Percentiles rank a stretch among this genome's conserved stretches.
phyloP scores from a whole-genome alignment of 2,797 vertebrate species.

The Muscicapa comitata region DNA sequence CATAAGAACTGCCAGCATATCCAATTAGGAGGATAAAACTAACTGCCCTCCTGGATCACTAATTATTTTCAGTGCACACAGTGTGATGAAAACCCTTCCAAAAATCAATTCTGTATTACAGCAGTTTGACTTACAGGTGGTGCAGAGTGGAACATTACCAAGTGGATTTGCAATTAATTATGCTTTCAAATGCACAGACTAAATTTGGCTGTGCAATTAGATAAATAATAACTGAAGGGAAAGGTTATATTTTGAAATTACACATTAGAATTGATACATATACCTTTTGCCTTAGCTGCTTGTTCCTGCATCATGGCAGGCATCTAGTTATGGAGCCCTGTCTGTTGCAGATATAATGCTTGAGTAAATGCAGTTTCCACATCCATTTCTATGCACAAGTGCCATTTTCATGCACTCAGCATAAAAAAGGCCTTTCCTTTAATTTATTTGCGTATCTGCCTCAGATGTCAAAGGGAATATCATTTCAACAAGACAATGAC shows the following conservation, averaged over 20 bases:
- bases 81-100: constrained; percentile 49
- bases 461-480: not conserved
- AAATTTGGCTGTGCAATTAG: constrained; percentile 65
- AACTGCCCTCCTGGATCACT: constrained; percentile 27
- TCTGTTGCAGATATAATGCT: not conserved
- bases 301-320: not conserved
- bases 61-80: constrained; percentile 42
- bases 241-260: constrained; percentile 46
- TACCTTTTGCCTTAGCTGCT: not conserved
- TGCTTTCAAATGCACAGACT: constrained; percentile 53
- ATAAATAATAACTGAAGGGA: constrained; percentile 54
- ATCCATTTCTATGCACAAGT: not conserved
- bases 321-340: not conserved
- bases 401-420: not conserved
- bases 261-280: not conserved
- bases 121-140: constrained; percentile 42
- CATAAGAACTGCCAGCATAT: constrained; percentile 5
- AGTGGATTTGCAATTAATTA: constrained; percentile 61
- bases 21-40: constrained; percentile 58
- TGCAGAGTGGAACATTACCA: constrained; percentile 3
- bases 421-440: not conserved
- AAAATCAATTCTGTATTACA: constrained; percentile 47
- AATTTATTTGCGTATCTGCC: not conserved
- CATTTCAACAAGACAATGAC: not conserved
- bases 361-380: not conserved